phyloP scores from a whole-genome alignment of 2,888 invertebrate species.

The Tubiluchus corallicola region DNA sequence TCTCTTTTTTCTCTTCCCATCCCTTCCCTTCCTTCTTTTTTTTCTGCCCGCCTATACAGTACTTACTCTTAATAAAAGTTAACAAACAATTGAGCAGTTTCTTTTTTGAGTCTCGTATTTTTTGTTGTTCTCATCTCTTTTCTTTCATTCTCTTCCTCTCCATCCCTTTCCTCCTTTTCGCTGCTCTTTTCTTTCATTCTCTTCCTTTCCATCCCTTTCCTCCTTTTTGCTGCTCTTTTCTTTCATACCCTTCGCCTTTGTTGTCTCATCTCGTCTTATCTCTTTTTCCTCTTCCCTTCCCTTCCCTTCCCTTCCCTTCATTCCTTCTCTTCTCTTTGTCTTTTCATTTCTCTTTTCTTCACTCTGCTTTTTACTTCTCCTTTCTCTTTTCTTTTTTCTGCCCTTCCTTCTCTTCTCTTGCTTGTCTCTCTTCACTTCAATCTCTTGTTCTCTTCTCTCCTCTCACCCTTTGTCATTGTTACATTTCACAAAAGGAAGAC shows the following conservation, averaged over 20 bases:
- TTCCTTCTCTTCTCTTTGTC: not conserved
- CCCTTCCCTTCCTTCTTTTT: not conserved
- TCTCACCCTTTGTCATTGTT: not conserved
- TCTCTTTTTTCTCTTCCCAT: not conserved
- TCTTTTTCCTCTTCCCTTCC: not conserved
- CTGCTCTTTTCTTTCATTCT: too few relatives aligned
- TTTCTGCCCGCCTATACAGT: not conserved
- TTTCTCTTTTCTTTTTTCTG: not conserved
- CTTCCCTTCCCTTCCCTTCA: not conserved
- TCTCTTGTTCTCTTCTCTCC: conserved; percentile 1
- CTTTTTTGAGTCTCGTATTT: not conserved
- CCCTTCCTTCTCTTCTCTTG: not conserved
- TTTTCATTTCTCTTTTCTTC: not conserved
- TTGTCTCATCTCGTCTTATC: not conserved
- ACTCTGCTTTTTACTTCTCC: not conserved
- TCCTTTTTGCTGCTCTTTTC: not conserved
- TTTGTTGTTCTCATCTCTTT: not conserved
- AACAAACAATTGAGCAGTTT: too few relatives aligned
- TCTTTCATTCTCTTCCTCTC: conserved; percentile 1
- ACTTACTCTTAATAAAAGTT: too few relatives aligned
- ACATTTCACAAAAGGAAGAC: not conserved
- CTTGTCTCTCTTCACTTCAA: not conserved
- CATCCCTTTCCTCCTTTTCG: not conserved
- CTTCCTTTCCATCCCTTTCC: not conserved
- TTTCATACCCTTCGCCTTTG: not conserved